phyloP scores from a whole-genome alignment of 1,140 invertebrate genomes.

The Drosophila azteca region DNA sequence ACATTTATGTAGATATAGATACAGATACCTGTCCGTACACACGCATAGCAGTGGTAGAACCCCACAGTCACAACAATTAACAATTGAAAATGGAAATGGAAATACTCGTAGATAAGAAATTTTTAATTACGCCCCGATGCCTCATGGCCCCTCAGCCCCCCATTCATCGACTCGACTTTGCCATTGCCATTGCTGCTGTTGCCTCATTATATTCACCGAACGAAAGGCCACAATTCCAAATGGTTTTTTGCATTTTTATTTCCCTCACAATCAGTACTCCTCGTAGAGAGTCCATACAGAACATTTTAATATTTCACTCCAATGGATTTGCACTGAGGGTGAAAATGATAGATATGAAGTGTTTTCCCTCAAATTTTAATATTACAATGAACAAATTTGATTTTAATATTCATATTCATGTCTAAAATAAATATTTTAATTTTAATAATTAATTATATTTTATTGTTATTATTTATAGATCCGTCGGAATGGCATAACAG shows the following conservation, averaged over 20 bases:
- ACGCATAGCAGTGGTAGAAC: constrained; percentile 2
- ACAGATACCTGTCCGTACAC: not conserved
- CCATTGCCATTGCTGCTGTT: not conserved
- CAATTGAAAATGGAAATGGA: constrained; percentile 77
- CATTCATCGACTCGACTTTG: not conserved
- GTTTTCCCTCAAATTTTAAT: constrained; percentile 11
- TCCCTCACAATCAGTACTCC: constrained; percentile 7
- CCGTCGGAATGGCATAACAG: no score
- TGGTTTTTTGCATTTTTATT: constrained; percentile 18
- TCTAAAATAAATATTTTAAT: no score
- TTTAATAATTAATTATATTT: no score
- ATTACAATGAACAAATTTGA: not conserved
- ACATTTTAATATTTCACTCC: no score
- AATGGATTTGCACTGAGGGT: no score
- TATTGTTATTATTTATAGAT: no score
- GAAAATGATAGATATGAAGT: no score
- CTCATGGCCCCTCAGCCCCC: not conserved
- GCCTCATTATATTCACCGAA: no score
- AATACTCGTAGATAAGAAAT: constrained; percentile 47
- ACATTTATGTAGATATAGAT: no score
- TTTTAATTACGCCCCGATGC: constrained; percentile 66
- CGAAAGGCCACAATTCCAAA: constrained; percentile 5
- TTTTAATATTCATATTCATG: no score
- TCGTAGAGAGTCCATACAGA: not conserved
- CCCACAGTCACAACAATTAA: constrained; percentile 65